Conservation (phyloP, 2,888 invertebrate genomes). For the Andrena flavipes region DNA sequence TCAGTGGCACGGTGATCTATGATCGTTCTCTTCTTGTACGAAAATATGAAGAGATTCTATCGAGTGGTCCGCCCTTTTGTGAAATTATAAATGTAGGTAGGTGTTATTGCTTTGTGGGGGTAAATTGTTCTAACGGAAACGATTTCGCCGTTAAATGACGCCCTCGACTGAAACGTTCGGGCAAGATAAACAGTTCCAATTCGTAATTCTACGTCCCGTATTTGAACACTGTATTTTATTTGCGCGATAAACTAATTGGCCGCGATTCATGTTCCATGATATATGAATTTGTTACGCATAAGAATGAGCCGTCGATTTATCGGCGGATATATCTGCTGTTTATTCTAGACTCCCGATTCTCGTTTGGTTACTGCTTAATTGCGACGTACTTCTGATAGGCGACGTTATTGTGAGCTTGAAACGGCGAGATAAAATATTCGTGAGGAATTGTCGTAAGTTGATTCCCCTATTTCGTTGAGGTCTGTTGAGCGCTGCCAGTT, state of each 20-base stretch:
- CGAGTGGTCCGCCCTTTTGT: no score
- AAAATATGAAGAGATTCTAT: no score
- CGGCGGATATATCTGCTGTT: constrained; percentile 38
- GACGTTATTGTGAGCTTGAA: background rate
- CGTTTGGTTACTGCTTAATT: constrained; percentile 26
- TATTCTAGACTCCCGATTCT: constrained; percentile 24
- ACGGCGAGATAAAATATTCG: background rate
- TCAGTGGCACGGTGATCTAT: no score
- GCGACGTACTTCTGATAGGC: constrained; percentile 32
- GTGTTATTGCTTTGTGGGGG: no score
- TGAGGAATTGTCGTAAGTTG: background rate
- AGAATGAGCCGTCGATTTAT: constrained; percentile 50
- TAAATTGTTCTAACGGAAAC: no score
- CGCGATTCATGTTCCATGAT: constrained; percentile 43
- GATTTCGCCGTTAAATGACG: no score
- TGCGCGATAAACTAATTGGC: constrained; percentile 50
- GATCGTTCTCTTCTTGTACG: no score
- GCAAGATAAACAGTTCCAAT: background rate
- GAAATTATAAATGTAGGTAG: no score
- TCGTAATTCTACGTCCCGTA: background rate
- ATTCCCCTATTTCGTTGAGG: background rate
- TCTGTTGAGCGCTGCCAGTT: background rate
- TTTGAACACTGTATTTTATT: constrained; percentile 19
- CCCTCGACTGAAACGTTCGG: no score
- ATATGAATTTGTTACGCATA: constrained; percentile 50